These are phyloP conservation scores for Cyrtonyx montezumae DNA, from an alignment of 2,113 vertebrate genomes.

Conservation along the genomic window DNA sequence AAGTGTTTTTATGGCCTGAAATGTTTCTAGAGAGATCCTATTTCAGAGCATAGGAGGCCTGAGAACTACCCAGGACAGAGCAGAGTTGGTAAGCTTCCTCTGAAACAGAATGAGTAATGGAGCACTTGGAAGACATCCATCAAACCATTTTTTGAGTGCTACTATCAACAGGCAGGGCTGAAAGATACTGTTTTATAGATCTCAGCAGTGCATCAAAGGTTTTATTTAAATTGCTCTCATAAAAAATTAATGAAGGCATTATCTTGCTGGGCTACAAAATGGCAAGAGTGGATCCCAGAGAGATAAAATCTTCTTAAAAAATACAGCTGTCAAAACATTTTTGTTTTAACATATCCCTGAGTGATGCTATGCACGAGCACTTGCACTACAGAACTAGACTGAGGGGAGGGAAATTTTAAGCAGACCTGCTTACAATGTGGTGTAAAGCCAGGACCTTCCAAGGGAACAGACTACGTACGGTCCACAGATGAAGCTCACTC, in stretches of 20 bases:
- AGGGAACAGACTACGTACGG: neutral
- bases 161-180: conserved; percentile 54
- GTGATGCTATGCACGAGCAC: neutral
- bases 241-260: conserved; percentile 77
- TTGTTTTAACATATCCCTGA: conserved; percentile 31
- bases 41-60: neutral
- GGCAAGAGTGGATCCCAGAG: conserved; percentile 62
- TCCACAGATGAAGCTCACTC: neutral
- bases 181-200: neutral
- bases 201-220: conserved; percentile 58
- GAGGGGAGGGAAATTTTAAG: neutral
- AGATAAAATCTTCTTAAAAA: conserved; percentile 72
- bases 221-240: conserved; percentile 72
- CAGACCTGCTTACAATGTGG: neutral
- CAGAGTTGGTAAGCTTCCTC: neutral
- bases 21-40: neutral
- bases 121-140: neutral
- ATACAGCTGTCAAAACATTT: conserved; percentile 70
- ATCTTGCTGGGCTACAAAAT: conserved; percentile 69
- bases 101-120: neutral
- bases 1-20: neutral
- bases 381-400: conserved; percentile 8
- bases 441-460: neutral
- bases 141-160: conserved; percentile 41
- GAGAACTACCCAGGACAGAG: neutral